A percentile compares a stretch with the other conserved stretches of the same genome.
Conservation (phyloP, 37 sponge, comb jelly and placozoan genomes). For the Beroe ovata region DNA sequence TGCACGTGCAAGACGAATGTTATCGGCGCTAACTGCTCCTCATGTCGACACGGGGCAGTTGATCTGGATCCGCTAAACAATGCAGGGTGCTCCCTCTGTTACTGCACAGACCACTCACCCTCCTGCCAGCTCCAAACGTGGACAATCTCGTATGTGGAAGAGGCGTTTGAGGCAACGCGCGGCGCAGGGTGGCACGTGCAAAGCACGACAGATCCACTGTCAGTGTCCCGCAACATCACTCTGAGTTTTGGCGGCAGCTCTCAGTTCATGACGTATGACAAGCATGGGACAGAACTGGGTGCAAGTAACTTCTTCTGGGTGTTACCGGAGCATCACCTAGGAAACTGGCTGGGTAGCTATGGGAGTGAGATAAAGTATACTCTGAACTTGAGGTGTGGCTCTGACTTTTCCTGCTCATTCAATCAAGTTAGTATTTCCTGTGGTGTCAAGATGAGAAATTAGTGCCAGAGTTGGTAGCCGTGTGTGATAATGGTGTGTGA, state of each 20-base stretch:
- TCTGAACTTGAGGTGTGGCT: constrained; percentile 55
- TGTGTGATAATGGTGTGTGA: too few relatives aligned
- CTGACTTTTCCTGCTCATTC: constrained; percentile 36
- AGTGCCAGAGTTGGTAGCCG: too few relatives aligned
- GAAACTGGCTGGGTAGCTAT: constrained; percentile 36
- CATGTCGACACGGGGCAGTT: constrained; percentile 39
- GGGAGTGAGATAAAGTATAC: constrained; percentile 14
- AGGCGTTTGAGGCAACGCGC: constrained; percentile 64
- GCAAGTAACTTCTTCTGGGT: constrained; percentile 58
- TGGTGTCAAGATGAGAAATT: too few relatives aligned
- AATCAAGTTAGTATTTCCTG: constrained; percentile 54
- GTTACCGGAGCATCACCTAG: not conserved
- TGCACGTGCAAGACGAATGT: constrained; percentile 66
- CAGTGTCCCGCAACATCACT: not conserved
- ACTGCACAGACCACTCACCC: constrained; percentile 63
- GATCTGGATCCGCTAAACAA: not conserved
- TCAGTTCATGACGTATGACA: constrained; percentile 8
- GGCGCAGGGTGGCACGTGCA: constrained; percentile 39
- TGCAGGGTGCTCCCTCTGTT: constrained; percentile 23
- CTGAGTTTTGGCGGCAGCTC: constrained; percentile 12
- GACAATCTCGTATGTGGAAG: constrained; percentile 36
- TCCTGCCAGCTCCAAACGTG: constrained; percentile 37
- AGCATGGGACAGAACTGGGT: not conserved
- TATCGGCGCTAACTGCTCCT: constrained; percentile 55
- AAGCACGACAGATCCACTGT: not conserved